Base-by-base conservation (phyloP, 2,888 invertebrate genomes). In the Dromius quadrimaculatus region DNA sequence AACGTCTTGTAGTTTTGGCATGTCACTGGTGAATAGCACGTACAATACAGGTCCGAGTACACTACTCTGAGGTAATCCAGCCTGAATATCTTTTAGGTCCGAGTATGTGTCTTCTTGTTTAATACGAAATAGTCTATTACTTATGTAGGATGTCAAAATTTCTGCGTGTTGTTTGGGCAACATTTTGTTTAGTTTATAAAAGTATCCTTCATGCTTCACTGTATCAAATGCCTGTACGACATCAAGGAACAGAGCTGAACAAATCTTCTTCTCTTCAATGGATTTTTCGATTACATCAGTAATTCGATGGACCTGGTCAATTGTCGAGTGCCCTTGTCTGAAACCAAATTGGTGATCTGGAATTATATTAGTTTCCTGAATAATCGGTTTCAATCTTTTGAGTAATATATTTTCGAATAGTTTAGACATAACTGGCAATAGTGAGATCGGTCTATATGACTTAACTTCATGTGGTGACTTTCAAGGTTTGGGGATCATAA, bases 341-440 rank as follows among this genome's bases (percentile, higher is more conserved):
- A n/a, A n/a, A n/a, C n/a, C n/a, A n/a, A n/a, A n/a, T n/a, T n/a
- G n/a, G n/a, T n/a, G n/a, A n/a, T n/a, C n/a, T n/a, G n/a, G n/a
- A 28, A 28, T 28, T 28, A 28, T 28, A 28, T 28, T 28, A 28
- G 28, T 28, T 28, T 28, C 28, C 28, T 28, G 4, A 28, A 28
- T 28, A 28, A 62, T 20, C 20, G 15, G 1, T 5, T 70, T 66
- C 1, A 73, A 28, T 57, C 69, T 61, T 19, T 19, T 23, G 2
- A 72, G 47, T 2, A 74, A 15, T 54, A 74, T 9, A 72, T 73
- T 76, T 45, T 75, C 74, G 11, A 74, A 71, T 11, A 74, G 0
- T 50, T 74, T 75, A 0, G 71, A 74, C 1, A 76, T 13, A 4
- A 71, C 63, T 47, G 74, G 66, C 6, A 76, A 36, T 13, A 76